A percentile compares a stretch with the other conserved stretches of the same genome.
Conservation (phyloP, 2,113 vertebrate genomes). For the Oreochromis aureus region DNA sequence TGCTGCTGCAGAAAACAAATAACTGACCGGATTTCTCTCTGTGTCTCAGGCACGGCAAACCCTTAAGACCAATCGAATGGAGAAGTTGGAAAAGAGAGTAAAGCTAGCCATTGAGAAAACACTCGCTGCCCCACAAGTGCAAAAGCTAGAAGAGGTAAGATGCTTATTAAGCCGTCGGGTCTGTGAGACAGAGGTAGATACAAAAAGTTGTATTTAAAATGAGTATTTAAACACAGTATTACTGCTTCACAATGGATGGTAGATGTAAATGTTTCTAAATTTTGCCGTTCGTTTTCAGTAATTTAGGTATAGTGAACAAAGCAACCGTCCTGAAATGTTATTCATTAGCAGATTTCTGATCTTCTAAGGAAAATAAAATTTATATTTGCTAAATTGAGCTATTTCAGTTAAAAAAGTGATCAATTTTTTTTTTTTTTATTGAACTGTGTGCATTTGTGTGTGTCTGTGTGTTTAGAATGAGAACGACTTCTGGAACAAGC, state of each 20-base stretch:
- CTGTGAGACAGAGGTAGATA: background rate
- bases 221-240: background rate
- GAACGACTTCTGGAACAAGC: constrained; percentile 73
- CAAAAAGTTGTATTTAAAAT: background rate
- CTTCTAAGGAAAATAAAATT: background rate
- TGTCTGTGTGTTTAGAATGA: constrained; percentile 55
- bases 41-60: constrained; percentile 47
- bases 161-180: background rate
- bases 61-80: constrained; percentile 57
- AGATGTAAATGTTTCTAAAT: background rate
- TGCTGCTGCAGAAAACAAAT: background rate
- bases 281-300: background rate
- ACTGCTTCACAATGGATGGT: background rate
- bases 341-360: background rate
- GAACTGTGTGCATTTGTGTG: background rate
- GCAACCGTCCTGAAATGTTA: background rate
- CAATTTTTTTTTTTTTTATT: background rate
- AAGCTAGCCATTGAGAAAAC: constrained; percentile 70
- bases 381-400: background rate
- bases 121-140: constrained; percentile 65
- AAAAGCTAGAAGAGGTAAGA: constrained; percentile 62
- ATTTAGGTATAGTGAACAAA: background rate
- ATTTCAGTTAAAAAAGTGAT: background rate
- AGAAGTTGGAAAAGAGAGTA: constrained; percentile 51
- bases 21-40: background rate